Base-by-base conservation (phyloP, 1,140 invertebrate species). In the Callitettix versicolor region DNA sequence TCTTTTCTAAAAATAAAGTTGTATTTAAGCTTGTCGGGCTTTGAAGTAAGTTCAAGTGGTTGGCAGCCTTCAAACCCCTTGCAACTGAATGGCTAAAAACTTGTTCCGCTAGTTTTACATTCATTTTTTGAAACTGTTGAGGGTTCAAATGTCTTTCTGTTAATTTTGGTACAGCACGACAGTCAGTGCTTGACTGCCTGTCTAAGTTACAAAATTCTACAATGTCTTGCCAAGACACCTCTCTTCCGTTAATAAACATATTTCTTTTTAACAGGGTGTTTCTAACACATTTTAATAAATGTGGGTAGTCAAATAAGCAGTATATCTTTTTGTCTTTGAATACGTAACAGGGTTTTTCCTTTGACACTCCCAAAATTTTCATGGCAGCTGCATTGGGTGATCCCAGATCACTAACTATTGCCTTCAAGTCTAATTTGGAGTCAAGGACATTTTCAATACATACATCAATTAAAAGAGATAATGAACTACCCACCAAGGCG, bases 221-320 rank as follows among this genome's bases (percentile, higher is more conserved):
- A 12, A 59, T 22, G 36, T 59, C 38, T 30, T 40, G 38, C 40
- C 50, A 57, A 12, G 48, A 20, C 2, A 50, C 55, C 5, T 36
- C 9, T 30, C 48, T 40, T 1, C 30, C 47, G 14, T 36, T 38
- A 24, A 47, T 46, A 4, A 34, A 4, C 1, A 52, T 30, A 12
- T 53, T 26, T n/a, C 56, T 40, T 18, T 36, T 36, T 9, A 60
- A 15, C 9, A 62, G 36, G 22, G 48, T 55, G 36, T 60, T 60
- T 14, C 59, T 14, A 9, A 60, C 30, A 18, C 57, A 52, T 53
- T 62, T 62, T 2, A 62, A 24, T 1, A 62, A 43, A 46, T 62
- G 60, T 34, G 56, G 56, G 15, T n/a, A 24, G 49, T 60, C 58
- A 51, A 49, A 62, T 2, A 55, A 15, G 12, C 24, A 15, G 44